Conservation (phyloP, 2,113 vertebrate genomes). For the Hyperopisus bebe region DNA sequence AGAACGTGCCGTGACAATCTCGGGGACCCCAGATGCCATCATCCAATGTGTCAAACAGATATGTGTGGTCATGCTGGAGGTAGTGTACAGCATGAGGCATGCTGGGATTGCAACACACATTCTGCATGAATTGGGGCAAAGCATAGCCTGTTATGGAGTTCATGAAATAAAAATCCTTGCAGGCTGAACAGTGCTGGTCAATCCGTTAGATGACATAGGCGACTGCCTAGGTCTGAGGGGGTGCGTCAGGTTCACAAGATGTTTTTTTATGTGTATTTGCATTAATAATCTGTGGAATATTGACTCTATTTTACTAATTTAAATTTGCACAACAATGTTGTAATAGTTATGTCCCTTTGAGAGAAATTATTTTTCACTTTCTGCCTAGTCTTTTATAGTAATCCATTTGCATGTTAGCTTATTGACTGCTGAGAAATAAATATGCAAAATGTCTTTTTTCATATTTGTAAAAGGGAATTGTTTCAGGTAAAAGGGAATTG, state of each 20-base stretch:
- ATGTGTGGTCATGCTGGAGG: constrained; percentile 99
- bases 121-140: neutral
- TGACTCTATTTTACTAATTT: neutral
- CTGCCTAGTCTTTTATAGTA: neutral
- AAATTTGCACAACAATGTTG: neutral
- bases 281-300: neutral
- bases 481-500: neutral
- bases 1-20: constrained; percentile 96
- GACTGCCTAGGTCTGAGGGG: no score
- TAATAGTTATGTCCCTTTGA: neutral
- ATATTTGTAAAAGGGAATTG: neutral
- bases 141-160: neutral
- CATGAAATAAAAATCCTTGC: neutral
- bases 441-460: neutral
- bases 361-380: neutral
- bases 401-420: neutral
- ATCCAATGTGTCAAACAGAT: constrained; percentile 99
- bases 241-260: neutral
- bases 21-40: constrained; percentile 93
- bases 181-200: neutral
- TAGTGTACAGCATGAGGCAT: constrained; percentile 55
- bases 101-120: neutral
- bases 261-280: neutral
- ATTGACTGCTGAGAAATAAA: neutral
- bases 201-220: neutral